These are phyloP conservation scores for Pelobates fuscus DNA, from an alignment of 2,113 vertebrate genomes.

Conservation along the genomic window DNA sequence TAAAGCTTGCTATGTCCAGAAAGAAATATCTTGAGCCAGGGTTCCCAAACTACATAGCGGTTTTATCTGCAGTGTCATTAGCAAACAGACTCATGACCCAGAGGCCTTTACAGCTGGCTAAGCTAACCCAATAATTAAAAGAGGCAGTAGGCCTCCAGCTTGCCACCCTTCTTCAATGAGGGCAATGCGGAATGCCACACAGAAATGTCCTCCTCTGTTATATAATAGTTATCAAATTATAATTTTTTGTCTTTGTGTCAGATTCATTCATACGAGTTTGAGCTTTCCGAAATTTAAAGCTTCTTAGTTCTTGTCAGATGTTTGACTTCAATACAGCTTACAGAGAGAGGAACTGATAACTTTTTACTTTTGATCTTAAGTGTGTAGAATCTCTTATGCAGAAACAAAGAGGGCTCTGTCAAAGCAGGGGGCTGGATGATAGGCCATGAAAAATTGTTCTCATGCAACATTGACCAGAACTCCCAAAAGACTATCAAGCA, in stretches of 20 bases:
- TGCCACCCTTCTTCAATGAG: constrained; percentile 28
- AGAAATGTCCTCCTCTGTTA: constrained; percentile 43
- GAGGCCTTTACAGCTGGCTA: constrained; percentile 28
- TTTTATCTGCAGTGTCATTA: constrained; percentile 38
- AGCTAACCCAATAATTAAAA: constrained; percentile 40
- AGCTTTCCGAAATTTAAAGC: background rate
- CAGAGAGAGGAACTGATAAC: constrained; percentile 6
- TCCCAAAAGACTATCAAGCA: background rate
- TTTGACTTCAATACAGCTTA: background rate
- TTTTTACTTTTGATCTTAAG: constrained; percentile 15
- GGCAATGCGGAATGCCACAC: background rate
- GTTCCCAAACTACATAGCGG: constrained; percentile 30
- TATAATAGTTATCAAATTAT: constrained; percentile 40
- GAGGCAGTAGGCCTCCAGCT: constrained; percentile 20
- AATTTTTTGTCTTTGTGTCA: constrained; percentile 19
- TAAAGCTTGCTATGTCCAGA: constrained; percentile 33
- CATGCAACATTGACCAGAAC: constrained; percentile 16
- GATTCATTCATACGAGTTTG: constrained; percentile 1
- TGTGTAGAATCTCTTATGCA: constrained; percentile 8
- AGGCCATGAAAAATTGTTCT: background rate
- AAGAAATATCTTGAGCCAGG: constrained; percentile 22
- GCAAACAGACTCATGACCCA: constrained; percentile 29
- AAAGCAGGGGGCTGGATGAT: background rate
- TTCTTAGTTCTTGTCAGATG: constrained; percentile 3
- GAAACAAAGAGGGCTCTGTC: constrained; percentile 14